phyloP scores from a whole-genome alignment of 2,797 vertebrate species.

The Eospalax fontanierii region DNA sequence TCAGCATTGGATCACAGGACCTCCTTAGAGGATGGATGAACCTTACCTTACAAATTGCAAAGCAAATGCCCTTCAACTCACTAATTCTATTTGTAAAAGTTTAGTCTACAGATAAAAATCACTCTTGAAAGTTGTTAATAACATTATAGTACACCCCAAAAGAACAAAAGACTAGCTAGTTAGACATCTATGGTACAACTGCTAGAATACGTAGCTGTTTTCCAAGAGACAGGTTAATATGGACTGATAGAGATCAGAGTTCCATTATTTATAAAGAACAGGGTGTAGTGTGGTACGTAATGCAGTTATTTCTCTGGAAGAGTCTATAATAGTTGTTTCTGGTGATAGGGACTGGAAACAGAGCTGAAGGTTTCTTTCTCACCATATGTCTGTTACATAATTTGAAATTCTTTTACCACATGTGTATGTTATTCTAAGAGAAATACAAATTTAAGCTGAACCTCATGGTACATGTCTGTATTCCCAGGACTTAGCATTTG shows the following conservation, averaged over 20 bases:
- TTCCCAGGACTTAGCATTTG: no score
- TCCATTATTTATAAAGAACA: slow-evolving; percentile 3
- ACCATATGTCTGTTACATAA: background rate
- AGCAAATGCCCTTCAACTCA: slow-evolving; percentile 8
- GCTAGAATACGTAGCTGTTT: background rate
- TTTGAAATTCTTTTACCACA: slow-evolving; percentile 53
- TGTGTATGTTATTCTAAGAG: no score
- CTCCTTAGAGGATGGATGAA: slow-evolving; percentile 41
- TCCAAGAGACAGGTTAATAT: slow-evolving; percentile 25
- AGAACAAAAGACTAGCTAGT: background rate
- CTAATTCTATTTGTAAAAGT: slow-evolving; percentile 41
- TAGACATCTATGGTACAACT: background rate
- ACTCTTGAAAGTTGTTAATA: background rate
- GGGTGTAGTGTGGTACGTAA: background rate
- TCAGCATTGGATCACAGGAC: background rate
- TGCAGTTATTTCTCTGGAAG: slow-evolving; percentile 12
- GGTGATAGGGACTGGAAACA: background rate
- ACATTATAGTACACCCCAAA: background rate
- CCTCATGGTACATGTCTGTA: no score
- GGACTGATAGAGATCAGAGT: background rate
- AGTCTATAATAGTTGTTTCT: slow-evolving; percentile 26
- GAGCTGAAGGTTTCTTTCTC: slow-evolving; percentile 54
- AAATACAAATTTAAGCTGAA: no score
- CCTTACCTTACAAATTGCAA: slow-evolving; percentile 48
- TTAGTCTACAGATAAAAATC: slow-evolving; percentile 22